phyloP scores from a whole-genome alignment of 2,888 invertebrate species.

The Plagodis dolabraria region DNA sequence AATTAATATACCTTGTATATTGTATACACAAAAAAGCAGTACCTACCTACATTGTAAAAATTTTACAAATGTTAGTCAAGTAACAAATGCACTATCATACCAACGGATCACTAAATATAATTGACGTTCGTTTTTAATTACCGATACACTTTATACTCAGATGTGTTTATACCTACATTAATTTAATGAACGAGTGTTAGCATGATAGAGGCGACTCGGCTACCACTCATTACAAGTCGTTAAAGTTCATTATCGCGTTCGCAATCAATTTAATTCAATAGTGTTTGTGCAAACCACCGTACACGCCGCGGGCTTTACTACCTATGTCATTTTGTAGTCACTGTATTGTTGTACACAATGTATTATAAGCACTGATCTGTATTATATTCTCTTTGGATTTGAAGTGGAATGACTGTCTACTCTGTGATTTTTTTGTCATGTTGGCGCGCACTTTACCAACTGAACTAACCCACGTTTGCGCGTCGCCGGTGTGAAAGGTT shows the following conservation, averaged over 20 bases:
- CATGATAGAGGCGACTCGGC: conserved; percentile 14
- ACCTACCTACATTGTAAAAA: no score
- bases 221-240: conserved; percentile 63
- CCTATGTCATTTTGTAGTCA: conserved; percentile 40
- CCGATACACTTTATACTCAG: conserved; percentile 44
- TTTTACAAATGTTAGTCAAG: background rate
- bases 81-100: background rate
- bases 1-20: no score
- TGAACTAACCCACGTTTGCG: no score
- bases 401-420: no score
- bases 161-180: conserved; percentile 69
- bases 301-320: conserved; percentile 36
- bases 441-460: no score
- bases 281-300: conserved; percentile 58
- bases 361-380: conserved; percentile 12
- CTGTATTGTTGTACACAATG: conserved; percentile 18
- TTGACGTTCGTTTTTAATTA: conserved; percentile 29
- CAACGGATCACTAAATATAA: background rate
- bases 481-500: no score
- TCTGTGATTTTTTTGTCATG: no score
- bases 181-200: conserved; percentile 57
- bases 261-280: conserved; percentile 71
- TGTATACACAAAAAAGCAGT: no score
- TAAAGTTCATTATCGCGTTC: conserved; percentile 60
- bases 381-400: no score